These are phyloP conservation scores for Euzetes globulus DNA, from an alignment of 2,888 invertebrate genomes.

Conservation along the genomic window DNA sequence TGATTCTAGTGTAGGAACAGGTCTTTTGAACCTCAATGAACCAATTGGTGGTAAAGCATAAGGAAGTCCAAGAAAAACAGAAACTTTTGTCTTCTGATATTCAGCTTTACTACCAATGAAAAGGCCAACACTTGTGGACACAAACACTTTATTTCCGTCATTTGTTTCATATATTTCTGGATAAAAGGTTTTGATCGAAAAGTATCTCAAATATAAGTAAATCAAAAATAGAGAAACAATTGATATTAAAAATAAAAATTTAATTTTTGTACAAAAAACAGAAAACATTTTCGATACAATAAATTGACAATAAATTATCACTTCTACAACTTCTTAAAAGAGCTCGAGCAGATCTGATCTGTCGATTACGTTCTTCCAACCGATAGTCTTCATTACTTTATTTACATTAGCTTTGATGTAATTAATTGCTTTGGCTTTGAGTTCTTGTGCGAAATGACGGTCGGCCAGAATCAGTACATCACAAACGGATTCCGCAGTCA, in stretches of 20 bases:
- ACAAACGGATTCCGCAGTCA: background rate
- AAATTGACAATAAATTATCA: background rate
- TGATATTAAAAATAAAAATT: background rate
- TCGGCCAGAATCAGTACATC: background rate
- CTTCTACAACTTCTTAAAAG: background rate
- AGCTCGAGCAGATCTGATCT: too few relatives aligned
- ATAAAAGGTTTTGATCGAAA: background rate
- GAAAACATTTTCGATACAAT: background rate
- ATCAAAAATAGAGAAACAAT: background rate
- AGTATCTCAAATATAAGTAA: background rate
- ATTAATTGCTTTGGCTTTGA: background rate
- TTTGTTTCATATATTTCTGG: background rate
- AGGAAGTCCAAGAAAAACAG: conserved; percentile 2
- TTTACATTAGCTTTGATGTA: too few relatives aligned
- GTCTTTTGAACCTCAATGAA: conserved; percentile 13
- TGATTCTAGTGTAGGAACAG: background rate
- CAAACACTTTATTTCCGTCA: background rate
- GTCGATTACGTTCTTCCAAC: too few relatives aligned
- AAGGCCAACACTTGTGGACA: background rate
- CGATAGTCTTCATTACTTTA: too few relatives aligned
- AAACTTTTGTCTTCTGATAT: background rate
- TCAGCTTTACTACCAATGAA: background rate
- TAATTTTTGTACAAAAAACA: background rate
- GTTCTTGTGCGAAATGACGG: background rate
- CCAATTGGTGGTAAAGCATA: conserved; percentile 19